phyloP scores from a whole-genome alignment of 1,140 invertebrate species.

The Drosophila kanapiae region DNA sequence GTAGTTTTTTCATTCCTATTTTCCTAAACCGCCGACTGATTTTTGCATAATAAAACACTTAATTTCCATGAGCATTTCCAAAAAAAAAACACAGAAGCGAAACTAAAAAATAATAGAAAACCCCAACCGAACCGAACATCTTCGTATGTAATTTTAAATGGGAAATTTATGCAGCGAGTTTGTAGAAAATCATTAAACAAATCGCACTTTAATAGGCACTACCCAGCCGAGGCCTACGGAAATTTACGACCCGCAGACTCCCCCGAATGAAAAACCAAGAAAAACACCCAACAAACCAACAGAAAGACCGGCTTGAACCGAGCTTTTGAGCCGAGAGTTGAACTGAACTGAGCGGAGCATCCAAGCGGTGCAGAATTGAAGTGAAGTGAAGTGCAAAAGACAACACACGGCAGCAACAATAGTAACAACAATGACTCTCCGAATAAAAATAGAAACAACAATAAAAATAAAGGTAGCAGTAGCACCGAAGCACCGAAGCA shows the following conservation, averaged over 20 bases:
- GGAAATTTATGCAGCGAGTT: conserved; percentile 80
- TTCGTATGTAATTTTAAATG: conserved; percentile 78
- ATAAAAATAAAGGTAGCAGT: conserved; percentile 38
- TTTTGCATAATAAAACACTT: conserved; percentile 84
- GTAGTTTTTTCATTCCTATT: conserved; percentile 7
- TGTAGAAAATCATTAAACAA: conserved; percentile 84
- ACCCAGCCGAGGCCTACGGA: conserved; percentile 65
- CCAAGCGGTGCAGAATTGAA: conserved; percentile 79
- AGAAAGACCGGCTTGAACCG: conserved; percentile 51
- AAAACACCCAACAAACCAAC: conserved; percentile 37
- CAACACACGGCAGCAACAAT: conserved; percentile 62
- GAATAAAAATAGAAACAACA: conserved; percentile 39
- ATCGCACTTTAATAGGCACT: conserved; percentile 84
- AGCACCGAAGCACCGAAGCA: conserved; percentile 8
- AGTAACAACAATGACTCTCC: conserved; percentile 64
- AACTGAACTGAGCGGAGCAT: conserved; percentile 63
- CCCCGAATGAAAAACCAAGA: conserved; percentile 25
- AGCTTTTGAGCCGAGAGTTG: conserved; percentile 30
- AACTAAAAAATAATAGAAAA: conserved; percentile 46
- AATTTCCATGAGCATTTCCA: conserved; percentile 82
- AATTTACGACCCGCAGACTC: conserved; percentile 65
- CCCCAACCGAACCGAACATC: conserved; percentile 25
- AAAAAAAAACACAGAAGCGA: conserved; percentile 63
- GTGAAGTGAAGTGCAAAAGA: conserved; percentile 85
- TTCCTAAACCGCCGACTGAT: conserved; percentile 54